Evolutionary conservation across 2,113 vertebrate genomes (phyloP), one percentile per base, ranked within the genome.

Genomic region (Salvelinus sp.): DNA sequence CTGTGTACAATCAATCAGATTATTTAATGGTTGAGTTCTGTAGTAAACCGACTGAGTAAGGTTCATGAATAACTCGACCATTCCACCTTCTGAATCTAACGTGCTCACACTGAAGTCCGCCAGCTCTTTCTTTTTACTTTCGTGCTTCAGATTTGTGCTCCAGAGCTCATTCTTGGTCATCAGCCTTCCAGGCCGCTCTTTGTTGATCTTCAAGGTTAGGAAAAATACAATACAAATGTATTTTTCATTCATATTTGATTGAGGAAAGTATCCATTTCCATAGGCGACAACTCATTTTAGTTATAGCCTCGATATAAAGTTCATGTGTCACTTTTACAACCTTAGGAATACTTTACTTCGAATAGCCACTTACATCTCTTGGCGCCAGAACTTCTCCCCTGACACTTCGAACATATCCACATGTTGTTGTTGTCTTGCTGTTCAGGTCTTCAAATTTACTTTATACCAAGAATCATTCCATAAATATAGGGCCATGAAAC

Each of bases 381-480:
- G 68, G 92, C 91, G 57, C 83, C 79, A 44, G 88, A 16, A 75
- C 89, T 89, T 88, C 88, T 83, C 95, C 89, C 84, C 88, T 88
- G 57, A 91, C 79, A 76, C 84, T 85, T 90, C 95, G 93, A 88
- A 93, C 87, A 79, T 90, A 76, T 93, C 85, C 6, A 93, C 89
- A 20, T 93, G 93, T 76, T 87, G n/a, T 91, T 60, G 94, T 87
- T 0, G 93, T 90, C 86, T 93, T 94, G 79, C 88, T 91, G 87
- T 87, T 96, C 74, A 95, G 78, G 88, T 94, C 94, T 81, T 94
- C 89, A 90, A 95, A 95, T 90, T 94, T 95, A 85, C 81, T 92
- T 91, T 93, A 82, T 95, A 94, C 93, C 92, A 94, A 54, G 92
- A 91, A 81, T 93, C 92, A n/a, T n/a, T n/a, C n/a, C 91, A 92